A percentile compares a stretch with the other conserved stretches of the same genome.
phyloP scores from a whole-genome alignment of 1,140 invertebrate genomes.

The Calliphora vicina region DNA sequence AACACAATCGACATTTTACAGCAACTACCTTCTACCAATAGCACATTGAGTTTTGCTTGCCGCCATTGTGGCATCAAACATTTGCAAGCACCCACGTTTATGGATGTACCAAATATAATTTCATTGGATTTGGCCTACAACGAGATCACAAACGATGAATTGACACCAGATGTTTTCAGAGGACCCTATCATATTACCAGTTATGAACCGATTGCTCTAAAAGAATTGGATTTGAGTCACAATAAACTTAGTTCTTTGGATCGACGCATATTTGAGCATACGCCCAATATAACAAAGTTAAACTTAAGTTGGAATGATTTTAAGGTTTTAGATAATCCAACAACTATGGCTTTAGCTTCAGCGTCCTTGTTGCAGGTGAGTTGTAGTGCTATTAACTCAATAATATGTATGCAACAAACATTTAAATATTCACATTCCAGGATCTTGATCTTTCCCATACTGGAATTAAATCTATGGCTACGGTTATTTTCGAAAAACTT shows the following conservation, averaged over 20 bases:
- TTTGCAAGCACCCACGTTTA: conserved; percentile 72
- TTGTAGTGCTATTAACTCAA: background rate
- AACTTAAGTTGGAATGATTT: conserved; percentile 76
- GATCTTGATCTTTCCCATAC: conserved; percentile 69
- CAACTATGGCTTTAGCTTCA: conserved; percentile 68
- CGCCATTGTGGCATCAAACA: conserved; percentile 66
- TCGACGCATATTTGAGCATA: conserved; percentile 75
- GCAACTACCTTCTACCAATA: conserved; percentile 61
- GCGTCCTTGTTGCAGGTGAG: conserved; percentile 67
- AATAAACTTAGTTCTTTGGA: conserved; percentile 75
- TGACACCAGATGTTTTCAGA: conserved; percentile 68
- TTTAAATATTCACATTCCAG: conserved; percentile 50
- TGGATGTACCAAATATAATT: conserved; percentile 70
- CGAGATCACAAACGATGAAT: conserved; percentile 69
- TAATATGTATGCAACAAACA: background rate
- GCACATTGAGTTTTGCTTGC: conserved; percentile 58
- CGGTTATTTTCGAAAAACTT: conserved; percentile 63
- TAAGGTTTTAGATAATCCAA: conserved; percentile 69
- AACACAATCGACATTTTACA: conserved; percentile 62
- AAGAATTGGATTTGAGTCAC: conserved; percentile 71
- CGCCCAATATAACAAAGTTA: conserved; percentile 70
- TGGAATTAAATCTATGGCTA: conserved; percentile 65
- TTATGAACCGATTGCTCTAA: conserved; percentile 72
- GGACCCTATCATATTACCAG: conserved; percentile 67
- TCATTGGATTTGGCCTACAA: conserved; percentile 79